Evolutionary conservation across 2,888 invertebrate species (phyloP), one percentile per base, ranked within the genome.

Genomic region (Hypolimnas misippus): DNA sequence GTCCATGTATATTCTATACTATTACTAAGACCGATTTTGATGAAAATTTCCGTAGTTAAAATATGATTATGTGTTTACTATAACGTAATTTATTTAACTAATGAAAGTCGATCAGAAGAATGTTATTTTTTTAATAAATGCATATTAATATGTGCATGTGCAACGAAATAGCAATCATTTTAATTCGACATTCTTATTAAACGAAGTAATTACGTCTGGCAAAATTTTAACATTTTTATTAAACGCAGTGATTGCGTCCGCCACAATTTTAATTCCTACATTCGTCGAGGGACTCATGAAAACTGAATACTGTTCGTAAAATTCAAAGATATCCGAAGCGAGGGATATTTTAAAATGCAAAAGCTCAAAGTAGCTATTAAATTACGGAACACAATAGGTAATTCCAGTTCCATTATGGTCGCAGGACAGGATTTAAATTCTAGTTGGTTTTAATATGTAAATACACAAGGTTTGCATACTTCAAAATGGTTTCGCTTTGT

Each of bases 321-420:
- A 59, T 52, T n/a, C 31, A 31, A 38, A 52, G 33, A 58, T 33
- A 33, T 44, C 21, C 6, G 44, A 44, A 35, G 31, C 6, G 21
- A 52, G 33, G 8, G 44, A n/a, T 33, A 21, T 44, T 21, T 44
- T 12, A 44, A 44, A 44, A 44, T 19, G 10, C 19, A 19, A 21
- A 46, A 46, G 44, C 21, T 46, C 6, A 46, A 5, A 46, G 44
- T 21, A 42, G 21, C 53, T 46, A 53, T 59, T 12, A 53, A 42
- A 51, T 44, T 58, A 44, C 8, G 21, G 17, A 7, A 53, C 59
- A 59, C 44, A 46, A 59, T 59, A 51, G 44, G 44, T 57, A 50
- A 17, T 10, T 33, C 52, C 16, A 21, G 42, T 12, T 53, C 59
- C 59, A 46, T 53, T 46, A 44, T 25, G 14, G 17, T 58, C 19